Conservation (phyloP, 2,113 vertebrate genomes). For the Myrmophylax atrothorax region DNA sequence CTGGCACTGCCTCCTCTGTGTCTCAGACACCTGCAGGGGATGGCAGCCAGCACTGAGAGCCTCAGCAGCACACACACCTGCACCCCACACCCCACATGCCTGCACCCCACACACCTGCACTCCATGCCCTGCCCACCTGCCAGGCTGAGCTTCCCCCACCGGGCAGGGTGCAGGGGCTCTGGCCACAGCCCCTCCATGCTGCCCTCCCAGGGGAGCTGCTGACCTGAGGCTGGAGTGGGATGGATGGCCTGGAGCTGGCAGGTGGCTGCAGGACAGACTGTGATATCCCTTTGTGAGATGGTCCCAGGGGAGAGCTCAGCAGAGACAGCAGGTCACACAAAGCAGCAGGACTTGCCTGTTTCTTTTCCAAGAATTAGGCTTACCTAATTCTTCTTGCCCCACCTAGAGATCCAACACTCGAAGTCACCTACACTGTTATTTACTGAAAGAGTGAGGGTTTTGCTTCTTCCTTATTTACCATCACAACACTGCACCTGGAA, state of each 20-base stretch:
- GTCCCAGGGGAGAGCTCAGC: background rate
- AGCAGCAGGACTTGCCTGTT: background rate
- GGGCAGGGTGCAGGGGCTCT: background rate
- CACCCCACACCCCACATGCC: background rate
- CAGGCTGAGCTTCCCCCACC: background rate
- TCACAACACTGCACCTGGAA: background rate
- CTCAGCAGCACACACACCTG: background rate
- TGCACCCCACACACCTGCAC: background rate
- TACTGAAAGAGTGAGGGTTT: background rate
- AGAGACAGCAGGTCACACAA: background rate
- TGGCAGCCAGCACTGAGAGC: background rate
- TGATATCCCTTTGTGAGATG: accelerated
- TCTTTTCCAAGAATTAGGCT: background rate
- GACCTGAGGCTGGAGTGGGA: accelerated
- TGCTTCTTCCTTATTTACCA: background rate
- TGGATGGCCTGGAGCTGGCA: background rate
- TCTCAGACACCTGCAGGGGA: accelerated
- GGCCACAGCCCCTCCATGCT: background rate
- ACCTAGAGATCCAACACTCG: background rate
- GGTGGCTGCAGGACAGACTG: background rate
- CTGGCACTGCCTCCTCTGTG: accelerated
- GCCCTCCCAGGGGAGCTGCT: accelerated
- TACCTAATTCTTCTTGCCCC: background rate
- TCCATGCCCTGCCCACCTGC: accelerated
- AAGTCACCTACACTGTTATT: background rate